Conservation (phyloP, 2,113 vertebrate species). For the Guaruba guarouba region DNA sequence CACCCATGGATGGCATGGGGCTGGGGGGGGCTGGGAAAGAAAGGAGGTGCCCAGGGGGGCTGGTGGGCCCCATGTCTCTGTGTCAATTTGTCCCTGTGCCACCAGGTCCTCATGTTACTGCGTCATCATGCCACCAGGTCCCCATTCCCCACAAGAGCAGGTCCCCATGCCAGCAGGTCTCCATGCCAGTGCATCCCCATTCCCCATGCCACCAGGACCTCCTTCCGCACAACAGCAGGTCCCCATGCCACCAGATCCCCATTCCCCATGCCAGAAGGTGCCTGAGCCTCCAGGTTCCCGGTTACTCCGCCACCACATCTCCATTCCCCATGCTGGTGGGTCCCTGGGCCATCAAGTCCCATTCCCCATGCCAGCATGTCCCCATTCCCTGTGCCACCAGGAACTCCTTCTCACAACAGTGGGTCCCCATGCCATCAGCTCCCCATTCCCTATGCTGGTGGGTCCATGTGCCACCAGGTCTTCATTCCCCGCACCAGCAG, state of each 20-base stretch:
- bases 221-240: background rate
- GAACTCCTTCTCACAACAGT: background rate
- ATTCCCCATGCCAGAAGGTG: too few relatives aligned
- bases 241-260: rapidly evolving
- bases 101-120: background rate
- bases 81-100: background rate
- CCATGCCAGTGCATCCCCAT: too few relatives aligned
- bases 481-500: too few relatives aligned
- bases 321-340: background rate
- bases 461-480: background rate
- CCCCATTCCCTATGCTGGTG: too few relatives aligned
- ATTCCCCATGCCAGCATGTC: background rate
- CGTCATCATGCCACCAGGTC: background rate
- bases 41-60: too few relatives aligned
- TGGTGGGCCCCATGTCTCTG: background rate
- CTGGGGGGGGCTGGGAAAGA: background rate
- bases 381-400: background rate
- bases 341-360: background rate
- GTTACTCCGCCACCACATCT: background rate
- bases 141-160: background rate
- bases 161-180: background rate
- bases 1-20: background rate
- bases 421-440: background rate
- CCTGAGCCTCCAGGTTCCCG: too few relatives aligned
- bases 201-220: too few relatives aligned